phyloP scores from a whole-genome alignment of 2,888 invertebrate species.

The Margaritifera margaritifera region DNA sequence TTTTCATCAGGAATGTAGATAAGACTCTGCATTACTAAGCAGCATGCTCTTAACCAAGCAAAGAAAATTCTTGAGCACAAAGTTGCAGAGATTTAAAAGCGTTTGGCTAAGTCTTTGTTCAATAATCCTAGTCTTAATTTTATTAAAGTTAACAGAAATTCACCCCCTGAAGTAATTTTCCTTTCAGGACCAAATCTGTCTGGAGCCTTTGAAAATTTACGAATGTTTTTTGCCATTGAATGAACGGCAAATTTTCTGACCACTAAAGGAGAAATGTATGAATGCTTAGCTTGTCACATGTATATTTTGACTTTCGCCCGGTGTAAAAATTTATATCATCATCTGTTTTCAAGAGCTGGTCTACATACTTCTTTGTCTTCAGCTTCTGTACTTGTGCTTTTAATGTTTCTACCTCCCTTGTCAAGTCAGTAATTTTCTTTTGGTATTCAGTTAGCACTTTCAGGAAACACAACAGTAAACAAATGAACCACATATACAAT shows the following conservation, averaged over 20 bases:
- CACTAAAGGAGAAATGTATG: constrained; percentile 19
- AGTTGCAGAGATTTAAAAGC: constrained; percentile 26
- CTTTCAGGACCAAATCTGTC: too few species aligned
- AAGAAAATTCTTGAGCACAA: constrained; percentile 24
- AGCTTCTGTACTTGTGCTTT: neutral
- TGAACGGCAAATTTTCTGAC: too few species aligned
- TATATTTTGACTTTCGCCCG: constrained; percentile 7
- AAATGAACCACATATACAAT: too few species aligned
- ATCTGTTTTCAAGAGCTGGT: constrained; percentile 20
- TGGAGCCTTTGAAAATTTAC: constrained; percentile 7
- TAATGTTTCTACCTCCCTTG: neutral
- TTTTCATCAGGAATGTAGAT: constrained; percentile 21
- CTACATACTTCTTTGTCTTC: constrained; percentile 7
- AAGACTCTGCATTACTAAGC: constrained; percentile 7
- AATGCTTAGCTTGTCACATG: constrained; percentile 26
- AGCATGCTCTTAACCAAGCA: constrained; percentile 22
- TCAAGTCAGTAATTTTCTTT: constrained; percentile 8
- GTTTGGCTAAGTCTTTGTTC: constrained; percentile 25
- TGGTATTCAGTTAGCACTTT: too few species aligned
- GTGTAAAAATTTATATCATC: constrained; percentile 26
- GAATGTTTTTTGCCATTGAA: constrained; percentile 9
- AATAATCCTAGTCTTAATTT: too few species aligned
- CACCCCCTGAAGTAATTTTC: too few species aligned
- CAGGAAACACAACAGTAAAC: too few species aligned
- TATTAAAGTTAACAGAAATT: too few species aligned